Conservation (phyloP, 2,888 invertebrate species). For the Cryptops parisi region DNA sequence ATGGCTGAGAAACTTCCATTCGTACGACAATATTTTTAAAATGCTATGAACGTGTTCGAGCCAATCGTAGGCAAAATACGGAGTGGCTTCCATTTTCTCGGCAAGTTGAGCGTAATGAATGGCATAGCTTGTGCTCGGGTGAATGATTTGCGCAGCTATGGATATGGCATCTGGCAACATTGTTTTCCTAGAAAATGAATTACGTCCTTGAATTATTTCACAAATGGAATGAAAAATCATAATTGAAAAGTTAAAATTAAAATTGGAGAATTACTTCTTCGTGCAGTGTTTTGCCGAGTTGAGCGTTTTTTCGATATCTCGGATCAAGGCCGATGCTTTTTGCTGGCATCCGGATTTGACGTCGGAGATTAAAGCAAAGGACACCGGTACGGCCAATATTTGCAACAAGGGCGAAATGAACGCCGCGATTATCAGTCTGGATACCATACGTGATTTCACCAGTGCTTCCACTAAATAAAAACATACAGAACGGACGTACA, state of each 20-base stretch:
- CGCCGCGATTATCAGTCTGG: not conserved
- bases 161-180: not conserved
- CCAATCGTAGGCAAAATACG: not conserved
- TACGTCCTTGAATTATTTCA: too few relatives aligned
- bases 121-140: not conserved
- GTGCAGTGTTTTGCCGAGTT: not conserved
- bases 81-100: not conserved
- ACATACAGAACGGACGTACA: too few relatives aligned
- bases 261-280: not conserved
- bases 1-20: not conserved
- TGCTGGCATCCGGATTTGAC: not conserved
- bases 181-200: too few relatives aligned
- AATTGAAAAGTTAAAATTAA: not conserved
- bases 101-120: not conserved
- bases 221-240: not conserved
- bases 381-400: not conserved
- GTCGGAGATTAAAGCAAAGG: not conserved
- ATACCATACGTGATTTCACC: not conserved
- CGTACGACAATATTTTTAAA: not conserved
- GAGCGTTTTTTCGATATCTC: not conserved
- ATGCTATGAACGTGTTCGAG: not conserved
- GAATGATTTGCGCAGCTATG: not conserved
- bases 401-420: conserved; percentile 1
- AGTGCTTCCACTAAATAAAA: conserved; percentile 5
- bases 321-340: not conserved